Conservation (phyloP, 92 coral and sea anemone genomes). For the Phenganax stokvisi region DNA sequence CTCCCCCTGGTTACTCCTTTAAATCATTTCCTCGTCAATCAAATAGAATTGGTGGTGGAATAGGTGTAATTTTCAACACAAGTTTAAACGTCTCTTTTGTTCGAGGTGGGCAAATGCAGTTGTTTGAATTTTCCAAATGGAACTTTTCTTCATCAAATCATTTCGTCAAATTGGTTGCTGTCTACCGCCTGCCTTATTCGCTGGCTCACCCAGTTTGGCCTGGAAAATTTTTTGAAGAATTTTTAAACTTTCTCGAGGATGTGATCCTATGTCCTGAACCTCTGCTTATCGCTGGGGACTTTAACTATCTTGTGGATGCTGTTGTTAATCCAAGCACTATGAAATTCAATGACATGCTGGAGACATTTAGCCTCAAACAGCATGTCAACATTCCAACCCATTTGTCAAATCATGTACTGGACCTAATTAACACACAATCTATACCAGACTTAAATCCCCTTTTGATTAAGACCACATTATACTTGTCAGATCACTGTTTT, state of each 20-base stretch:
- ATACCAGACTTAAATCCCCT: conserved; percentile 14
- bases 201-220: conserved; percentile 27
- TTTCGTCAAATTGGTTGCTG: not conserved
- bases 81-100: no score
- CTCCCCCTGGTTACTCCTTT: no score
- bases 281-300: conserved; percentile 27
- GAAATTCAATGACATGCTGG: conserved; percentile 3
- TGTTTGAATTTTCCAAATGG: no score
- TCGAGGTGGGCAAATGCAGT: no score
- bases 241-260: conserved; percentile 10
- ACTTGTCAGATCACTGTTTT: conserved; percentile 42
- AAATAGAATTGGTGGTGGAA: no score
- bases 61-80: no score
- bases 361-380: conserved; percentile 19
- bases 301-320: conserved; percentile 22
- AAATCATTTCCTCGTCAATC: no score
- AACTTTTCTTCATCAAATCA: not conserved
- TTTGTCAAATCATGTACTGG: conserved; percentile 34
- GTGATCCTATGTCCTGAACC: conserved; percentile 22
- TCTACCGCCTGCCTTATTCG: conserved; percentile 24
- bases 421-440: conserved; percentile 38
- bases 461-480: conserved; percentile 16
- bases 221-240: conserved; percentile 18
- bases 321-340: not conserved
- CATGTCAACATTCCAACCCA: conserved; percentile 23